A percentile compares a stretch with the other conserved stretches of the same genome.
These are phyloP conservation scores for Magallana gigas DNA, from an alignment of 1,140 invertebrate species.

Conservation along the genomic window DNA sequence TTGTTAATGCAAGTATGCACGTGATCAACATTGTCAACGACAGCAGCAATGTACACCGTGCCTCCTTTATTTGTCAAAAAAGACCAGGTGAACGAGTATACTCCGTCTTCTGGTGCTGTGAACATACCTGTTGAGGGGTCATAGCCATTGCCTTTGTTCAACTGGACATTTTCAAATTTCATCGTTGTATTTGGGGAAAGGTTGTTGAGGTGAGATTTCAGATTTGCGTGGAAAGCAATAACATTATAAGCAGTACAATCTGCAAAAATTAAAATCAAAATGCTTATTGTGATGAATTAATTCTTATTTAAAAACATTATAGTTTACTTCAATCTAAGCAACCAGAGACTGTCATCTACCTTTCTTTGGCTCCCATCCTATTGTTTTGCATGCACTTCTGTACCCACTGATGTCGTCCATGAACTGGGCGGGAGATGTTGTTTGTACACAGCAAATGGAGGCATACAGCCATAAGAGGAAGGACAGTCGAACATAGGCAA, in stretches of 20 bases:
- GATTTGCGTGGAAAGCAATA: not conserved
- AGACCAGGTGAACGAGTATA: not conserved
- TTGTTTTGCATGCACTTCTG: no score
- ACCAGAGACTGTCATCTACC: no score
- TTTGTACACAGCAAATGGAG: no score
- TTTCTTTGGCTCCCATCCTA: no score
- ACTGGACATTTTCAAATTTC: not conserved
- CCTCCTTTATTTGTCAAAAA: not conserved
- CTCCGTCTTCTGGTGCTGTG: not conserved
- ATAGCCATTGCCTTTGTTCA: not conserved
- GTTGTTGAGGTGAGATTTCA: not conserved
- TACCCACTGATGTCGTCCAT: no score
- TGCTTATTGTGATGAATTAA: no score
- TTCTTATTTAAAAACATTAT: no score
- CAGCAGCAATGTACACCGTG: not conserved
- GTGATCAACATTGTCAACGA: not conserved
- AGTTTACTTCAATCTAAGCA: no score
- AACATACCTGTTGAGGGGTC: not conserved
- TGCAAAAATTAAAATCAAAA: not conserved
- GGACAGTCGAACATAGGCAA: no score
- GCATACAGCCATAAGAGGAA: no score
- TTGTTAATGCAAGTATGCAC: not conserved
- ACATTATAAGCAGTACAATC: not conserved
- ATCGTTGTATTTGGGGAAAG: not conserved
- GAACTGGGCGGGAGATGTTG: no score